phyloP scores from a whole-genome alignment of 2,888 invertebrate species.

The Notodonta dromedarius region DNA sequence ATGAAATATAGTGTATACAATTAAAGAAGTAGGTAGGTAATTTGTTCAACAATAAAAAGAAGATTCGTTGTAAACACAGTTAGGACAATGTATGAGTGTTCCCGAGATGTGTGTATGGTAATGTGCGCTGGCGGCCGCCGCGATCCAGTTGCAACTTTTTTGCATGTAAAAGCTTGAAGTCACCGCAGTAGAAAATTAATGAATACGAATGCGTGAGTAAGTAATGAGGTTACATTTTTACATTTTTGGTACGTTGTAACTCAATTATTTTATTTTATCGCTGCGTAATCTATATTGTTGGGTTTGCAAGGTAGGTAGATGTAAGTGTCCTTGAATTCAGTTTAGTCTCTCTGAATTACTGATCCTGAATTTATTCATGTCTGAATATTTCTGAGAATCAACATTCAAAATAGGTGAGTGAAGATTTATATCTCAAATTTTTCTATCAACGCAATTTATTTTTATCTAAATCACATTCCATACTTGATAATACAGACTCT shows the following conservation, averaged over 20 bases:
- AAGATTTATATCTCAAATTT: too few relatives aligned
- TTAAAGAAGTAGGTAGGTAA: too few relatives aligned
- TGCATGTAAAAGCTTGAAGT: constrained; percentile 2
- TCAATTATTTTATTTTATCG: background rate
- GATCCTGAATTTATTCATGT: too few relatives aligned
- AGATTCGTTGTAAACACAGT: background rate
- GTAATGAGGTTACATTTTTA: background rate
- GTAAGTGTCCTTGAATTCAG: too few relatives aligned
- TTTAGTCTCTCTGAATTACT: too few relatives aligned
- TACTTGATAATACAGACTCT: background rate
- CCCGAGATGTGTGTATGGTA: constrained; percentile 1
- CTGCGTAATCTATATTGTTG: too few relatives aligned
- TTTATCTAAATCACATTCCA: background rate
- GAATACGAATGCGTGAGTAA: constrained; percentile 12
- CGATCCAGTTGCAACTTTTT: background rate
- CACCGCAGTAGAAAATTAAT: constrained; percentile 8
- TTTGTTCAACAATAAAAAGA: too few relatives aligned
- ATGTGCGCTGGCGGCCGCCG: background rate
- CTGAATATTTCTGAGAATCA: too few relatives aligned
- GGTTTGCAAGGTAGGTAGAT: too few relatives aligned
- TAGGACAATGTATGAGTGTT: background rate
- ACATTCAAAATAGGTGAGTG: too few relatives aligned
- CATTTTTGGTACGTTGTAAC: too few relatives aligned
- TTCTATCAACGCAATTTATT: background rate
- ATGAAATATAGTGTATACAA: too few relatives aligned